Base-by-base conservation (phyloP, 2,797 vertebrate genomes). In the Siniperca undulata region DNA sequence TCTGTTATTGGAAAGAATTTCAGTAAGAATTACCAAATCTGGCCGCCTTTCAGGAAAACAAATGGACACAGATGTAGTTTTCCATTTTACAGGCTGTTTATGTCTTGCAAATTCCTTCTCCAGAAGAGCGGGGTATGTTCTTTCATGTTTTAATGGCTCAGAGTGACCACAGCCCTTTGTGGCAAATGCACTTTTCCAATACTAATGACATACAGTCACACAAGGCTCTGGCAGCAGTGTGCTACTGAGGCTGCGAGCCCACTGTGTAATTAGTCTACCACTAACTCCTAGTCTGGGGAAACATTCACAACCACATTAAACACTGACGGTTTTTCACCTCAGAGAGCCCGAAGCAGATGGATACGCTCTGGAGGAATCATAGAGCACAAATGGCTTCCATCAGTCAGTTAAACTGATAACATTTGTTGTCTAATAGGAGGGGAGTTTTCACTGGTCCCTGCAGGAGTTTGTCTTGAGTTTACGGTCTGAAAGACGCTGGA, bases 41-140 rank as follows among this genome's bases (percentile, higher is more conserved):
- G 94, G 95, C 90, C 14, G 70, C 85, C 91, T 89, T 82, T 93
- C 92, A 92, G 87, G 80, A 90, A 94, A 94, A 95, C 94, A 95
- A 96, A 95, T 93, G 92, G 93, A 95, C 92, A 90, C 95, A 96
- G 95, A 96, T 95, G 95, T 93, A 96, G 90, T 94, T 95, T 95
- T 96, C 93, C 95, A 94, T 95, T 96, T 96, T 95, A 96, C 95
- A 93, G 95, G 89, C 93, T 96, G 95, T 96, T 96, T 96, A 96
- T 95, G 93, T 95, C 92, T 96, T 74, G 92, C 88, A 89, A 94
- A 96, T 95, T 95, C 93, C 88, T 95, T 90, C 88, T 93, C 91
- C 91, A 89, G 92, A 93, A 92, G 91, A 93, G 89, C 79, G 76
- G 90, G 88, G 87, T 88, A 91, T 92, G 91, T 90, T 91, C 95